These are phyloP conservation scores for Heliconius hermathena DNA, from an alignment of 1,140 invertebrate species.

Conservation along the genomic window DNA sequence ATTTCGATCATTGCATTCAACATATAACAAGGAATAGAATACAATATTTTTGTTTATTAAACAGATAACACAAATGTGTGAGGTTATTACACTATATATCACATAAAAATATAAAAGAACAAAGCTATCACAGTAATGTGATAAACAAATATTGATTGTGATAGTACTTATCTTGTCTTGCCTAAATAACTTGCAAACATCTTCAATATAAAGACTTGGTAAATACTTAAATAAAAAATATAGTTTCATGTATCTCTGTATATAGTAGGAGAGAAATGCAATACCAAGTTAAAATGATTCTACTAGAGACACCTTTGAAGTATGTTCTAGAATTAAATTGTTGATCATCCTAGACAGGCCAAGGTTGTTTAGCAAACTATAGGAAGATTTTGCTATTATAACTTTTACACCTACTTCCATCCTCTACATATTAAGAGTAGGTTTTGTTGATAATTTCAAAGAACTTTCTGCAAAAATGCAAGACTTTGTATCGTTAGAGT, in stretches of 20 bases:
- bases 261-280: no score
- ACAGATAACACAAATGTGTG: background rate
- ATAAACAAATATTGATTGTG: slow-evolving; percentile 32
- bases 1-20: background rate
- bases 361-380: no score
- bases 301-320: no score
- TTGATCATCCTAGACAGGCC: no score
- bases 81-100: slow-evolving; percentile 35
- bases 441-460: no score
- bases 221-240: background rate
- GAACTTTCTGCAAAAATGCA: no score
- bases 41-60: slow-evolving; percentile 8
- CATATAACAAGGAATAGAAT: background rate
- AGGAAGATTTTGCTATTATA: no score
- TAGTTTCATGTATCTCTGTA: background rate
- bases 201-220: background rate
- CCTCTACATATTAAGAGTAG: no score
- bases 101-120: slow-evolving; percentile 8
- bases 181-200: slow-evolving; percentile 17
- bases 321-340: no score
- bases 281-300: no score
- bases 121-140: slow-evolving; percentile 25
- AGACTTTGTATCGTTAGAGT: no score
- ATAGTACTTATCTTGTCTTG: slow-evolving; percentile 30
- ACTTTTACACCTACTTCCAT: no score